Evolutionary conservation across 2,113 vertebrate species (phyloP).

Genomic region (Solenodon paradoxus): DNA sequence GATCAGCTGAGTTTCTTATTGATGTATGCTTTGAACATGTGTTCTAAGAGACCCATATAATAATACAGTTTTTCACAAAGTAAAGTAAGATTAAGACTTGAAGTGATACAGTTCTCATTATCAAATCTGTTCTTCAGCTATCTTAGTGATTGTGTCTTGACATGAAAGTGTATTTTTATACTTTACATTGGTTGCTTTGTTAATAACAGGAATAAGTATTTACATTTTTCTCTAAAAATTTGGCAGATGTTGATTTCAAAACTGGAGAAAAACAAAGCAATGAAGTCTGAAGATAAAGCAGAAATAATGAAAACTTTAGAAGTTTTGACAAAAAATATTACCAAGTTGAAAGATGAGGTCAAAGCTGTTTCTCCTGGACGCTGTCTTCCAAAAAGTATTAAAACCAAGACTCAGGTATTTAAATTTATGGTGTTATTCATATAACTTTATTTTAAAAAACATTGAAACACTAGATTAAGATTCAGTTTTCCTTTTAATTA

Average conservation of each 20-base stretch:
- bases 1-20: slow-evolving; percentile 8
- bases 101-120: background rate
- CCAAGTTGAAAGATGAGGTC: slow-evolving; percentile 96
- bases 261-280: slow-evolving; percentile 95
- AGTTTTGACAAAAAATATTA: slow-evolving; percentile 93
- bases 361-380: slow-evolving; percentile 88
- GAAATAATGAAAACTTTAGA: slow-evolving; percentile 96
- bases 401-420: slow-evolving; percentile 94
- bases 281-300: slow-evolving; percentile 96
- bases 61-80: background rate
- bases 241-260: slow-evolving; percentile 95
- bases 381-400: slow-evolving; percentile 84
- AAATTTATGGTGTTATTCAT: background rate
- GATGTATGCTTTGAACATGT: background rate
- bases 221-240: slow-evolving; percentile 52
- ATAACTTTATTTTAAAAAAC: background rate
- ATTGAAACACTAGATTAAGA: background rate
- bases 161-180: background rate
- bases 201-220: background rate
- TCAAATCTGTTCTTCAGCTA: background rate
- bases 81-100: background rate
- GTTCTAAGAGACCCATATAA: background rate
- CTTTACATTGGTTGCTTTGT: background rate
- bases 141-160: background rate
- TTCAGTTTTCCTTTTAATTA: background rate